Percentiles rank a stretch among this genome's conserved stretches.
phyloP scores from a whole-genome alignment of 2,113 vertebrate genomes.

The Petrocephalus zakoni region DNA sequence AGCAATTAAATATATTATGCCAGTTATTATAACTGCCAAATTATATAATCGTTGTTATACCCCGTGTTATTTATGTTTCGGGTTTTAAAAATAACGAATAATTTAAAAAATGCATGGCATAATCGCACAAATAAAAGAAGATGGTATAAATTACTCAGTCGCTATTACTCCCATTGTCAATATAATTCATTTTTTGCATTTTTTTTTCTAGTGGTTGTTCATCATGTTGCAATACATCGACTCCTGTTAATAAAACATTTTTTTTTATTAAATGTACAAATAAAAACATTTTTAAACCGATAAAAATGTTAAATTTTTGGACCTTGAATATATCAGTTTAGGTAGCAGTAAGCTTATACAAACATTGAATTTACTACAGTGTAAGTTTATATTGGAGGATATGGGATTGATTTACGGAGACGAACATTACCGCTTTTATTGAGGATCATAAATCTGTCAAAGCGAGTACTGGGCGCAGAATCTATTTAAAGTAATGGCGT shows the following conservation, averaged over 20 bases:
- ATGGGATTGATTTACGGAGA: slow-evolving; percentile 81
- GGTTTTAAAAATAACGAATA: background rate
- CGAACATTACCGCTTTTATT: slow-evolving; percentile 72
- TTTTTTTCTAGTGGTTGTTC: background rate
- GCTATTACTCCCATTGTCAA: background rate
- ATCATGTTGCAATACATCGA: background rate
- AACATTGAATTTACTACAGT: slow-evolving; percentile 36
- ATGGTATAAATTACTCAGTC: background rate
- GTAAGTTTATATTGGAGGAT: slow-evolving; percentile 63
- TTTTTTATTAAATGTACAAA: background rate
- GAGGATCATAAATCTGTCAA: slow-evolving; percentile 86
- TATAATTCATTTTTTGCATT: background rate
- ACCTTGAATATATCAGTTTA: slow-evolving; percentile 14
- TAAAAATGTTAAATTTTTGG: background rate
- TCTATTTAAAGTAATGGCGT: slow-evolving; percentile 49
- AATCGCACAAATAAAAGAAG: background rate
- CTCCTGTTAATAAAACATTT: background rate
- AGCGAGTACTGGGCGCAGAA: slow-evolving; percentile 43
- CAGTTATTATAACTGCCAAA: background rate
- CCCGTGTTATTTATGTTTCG: background rate
- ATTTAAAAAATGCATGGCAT: background rate
- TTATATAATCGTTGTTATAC: background rate
- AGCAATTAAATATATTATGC: background rate
- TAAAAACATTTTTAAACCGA: background rate
- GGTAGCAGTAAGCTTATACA: slow-evolving; percentile 26